A percentile compares a stretch with the other conserved stretches of the same genome.
Evolutionary conservation across 2,113 vertebrate species (phyloP).

Genomic region (Cisticola juncidis): DNA sequence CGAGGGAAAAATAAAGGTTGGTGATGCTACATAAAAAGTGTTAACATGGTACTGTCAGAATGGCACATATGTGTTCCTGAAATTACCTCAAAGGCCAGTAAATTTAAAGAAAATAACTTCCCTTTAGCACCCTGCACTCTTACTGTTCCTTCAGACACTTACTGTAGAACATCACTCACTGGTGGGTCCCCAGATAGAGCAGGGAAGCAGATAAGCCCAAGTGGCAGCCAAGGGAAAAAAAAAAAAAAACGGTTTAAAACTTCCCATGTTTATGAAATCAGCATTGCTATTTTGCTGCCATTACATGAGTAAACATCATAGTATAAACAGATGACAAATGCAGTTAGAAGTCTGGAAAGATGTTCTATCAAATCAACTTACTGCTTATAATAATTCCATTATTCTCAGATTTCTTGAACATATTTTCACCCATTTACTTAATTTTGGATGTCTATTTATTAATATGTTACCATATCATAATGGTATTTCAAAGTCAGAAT

Average conservation of each 20-base stretch:
- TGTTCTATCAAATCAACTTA: background rate
- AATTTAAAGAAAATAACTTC: background rate
- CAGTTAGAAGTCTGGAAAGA: background rate
- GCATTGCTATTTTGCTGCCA: background rate
- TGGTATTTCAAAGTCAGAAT: background rate
- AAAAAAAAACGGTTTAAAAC: background rate
- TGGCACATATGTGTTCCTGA: background rate
- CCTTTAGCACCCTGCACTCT: background rate
- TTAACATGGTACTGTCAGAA: background rate
- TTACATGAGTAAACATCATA: background rate
- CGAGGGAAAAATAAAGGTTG: background rate
- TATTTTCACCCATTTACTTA: background rate
- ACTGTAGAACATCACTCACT: background rate
- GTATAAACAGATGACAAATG: background rate
- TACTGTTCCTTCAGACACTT: background rate
- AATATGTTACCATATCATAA: background rate
- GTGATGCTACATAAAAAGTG: background rate
- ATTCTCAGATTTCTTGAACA: background rate
- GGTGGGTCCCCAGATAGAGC: accelerated
- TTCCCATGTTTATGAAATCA: background rate
- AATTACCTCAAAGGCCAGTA: background rate
- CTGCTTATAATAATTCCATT: background rate
- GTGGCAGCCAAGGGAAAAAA: background rate
- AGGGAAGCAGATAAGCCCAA: background rate
- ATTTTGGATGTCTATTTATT: background rate